These are phyloP conservation scores for Zenarchopterus dispar DNA, from an alignment of 2,797 vertebrate genomes.

Conservation along the genomic window DNA sequence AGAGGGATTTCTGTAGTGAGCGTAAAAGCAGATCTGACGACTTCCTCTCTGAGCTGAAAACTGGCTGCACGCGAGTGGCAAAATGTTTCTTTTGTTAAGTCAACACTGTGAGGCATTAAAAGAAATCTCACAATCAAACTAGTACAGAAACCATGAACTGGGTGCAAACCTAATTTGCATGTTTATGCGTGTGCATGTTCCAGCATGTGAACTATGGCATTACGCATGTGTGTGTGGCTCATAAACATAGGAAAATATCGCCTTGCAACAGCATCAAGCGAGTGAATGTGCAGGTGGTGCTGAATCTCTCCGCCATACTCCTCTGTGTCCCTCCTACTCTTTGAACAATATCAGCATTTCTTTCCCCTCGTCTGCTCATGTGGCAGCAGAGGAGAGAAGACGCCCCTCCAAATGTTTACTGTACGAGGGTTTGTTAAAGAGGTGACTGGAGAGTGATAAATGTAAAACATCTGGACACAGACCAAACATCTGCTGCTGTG, in stretches of 20 bases:
- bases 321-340: slow-evolving; percentile 1
- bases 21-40: slow-evolving; percentile 42
- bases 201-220: slow-evolving; percentile 6
- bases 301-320: slow-evolving; percentile 4
- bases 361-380: slow-evolving; percentile 5
- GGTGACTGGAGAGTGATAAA: slow-evolving; percentile 52
- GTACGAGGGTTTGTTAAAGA: slow-evolving; percentile 54
- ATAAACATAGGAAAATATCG: slow-evolving; percentile 13
- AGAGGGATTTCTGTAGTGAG: slow-evolving; percentile 36
- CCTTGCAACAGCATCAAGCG: slow-evolving; percentile 20
- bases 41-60: slow-evolving; percentile 32
- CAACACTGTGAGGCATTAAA: slow-evolving; percentile 22
- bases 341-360: not conserved
- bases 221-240: slow-evolving; percentile 10
- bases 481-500: slow-evolving; percentile 57
- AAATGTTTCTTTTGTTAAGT: slow-evolving; percentile 24
- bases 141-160: slow-evolving; percentile 51
- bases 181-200: not conserved
- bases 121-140: slow-evolving; percentile 31
- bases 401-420: slow-evolving; percentile 72
- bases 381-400: slow-evolving; percentile 38
- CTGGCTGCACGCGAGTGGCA: slow-evolving; percentile 9
- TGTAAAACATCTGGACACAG: slow-evolving; percentile 63
- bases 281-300: slow-evolving; percentile 29
- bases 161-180: slow-evolving; percentile 27